These are phyloP conservation scores for Neolamprologus hecqui DNA, from an alignment of 2,113 vertebrate genomes.

Conservation along the genomic window DNA sequence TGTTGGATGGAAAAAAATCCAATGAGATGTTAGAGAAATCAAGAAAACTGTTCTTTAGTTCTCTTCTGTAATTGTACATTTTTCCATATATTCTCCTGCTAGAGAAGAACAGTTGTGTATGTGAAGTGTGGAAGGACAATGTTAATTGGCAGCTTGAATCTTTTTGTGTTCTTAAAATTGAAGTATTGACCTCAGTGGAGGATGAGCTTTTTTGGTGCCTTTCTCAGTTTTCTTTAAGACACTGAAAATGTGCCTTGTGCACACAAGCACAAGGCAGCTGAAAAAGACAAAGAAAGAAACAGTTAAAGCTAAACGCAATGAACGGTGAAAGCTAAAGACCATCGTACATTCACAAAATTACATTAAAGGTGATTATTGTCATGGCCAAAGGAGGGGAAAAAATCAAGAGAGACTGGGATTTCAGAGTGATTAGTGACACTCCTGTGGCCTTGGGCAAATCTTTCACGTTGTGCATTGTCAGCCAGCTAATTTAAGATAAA, in stretches of 20 bases:
- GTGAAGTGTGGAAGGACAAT: background rate
- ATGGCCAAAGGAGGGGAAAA: background rate
- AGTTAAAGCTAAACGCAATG: background rate
- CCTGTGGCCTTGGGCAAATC: background rate
- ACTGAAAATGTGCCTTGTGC: background rate
- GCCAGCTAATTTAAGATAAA: background rate
- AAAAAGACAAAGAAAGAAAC: background rate
- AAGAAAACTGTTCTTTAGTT: background rate
- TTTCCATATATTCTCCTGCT: background rate
- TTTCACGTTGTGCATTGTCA: background rate
- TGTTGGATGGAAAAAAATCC: background rate
- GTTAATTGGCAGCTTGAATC: background rate
- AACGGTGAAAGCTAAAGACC: background rate
- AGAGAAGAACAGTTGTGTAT: background rate
- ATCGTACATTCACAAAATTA: background rate
- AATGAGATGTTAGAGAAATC: background rate
- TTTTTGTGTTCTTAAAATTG: background rate
- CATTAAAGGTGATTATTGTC: background rate
- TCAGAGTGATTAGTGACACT: background rate
- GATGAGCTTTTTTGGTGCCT: background rate
- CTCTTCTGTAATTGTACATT: background rate
- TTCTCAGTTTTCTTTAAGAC: background rate
- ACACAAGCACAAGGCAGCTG: background rate
- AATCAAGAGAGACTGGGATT: background rate
- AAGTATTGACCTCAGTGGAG: background rate